phyloP scores from a whole-genome alignment of 1,140 invertebrate species.

The Polypedilum vanderplanki region DNA sequence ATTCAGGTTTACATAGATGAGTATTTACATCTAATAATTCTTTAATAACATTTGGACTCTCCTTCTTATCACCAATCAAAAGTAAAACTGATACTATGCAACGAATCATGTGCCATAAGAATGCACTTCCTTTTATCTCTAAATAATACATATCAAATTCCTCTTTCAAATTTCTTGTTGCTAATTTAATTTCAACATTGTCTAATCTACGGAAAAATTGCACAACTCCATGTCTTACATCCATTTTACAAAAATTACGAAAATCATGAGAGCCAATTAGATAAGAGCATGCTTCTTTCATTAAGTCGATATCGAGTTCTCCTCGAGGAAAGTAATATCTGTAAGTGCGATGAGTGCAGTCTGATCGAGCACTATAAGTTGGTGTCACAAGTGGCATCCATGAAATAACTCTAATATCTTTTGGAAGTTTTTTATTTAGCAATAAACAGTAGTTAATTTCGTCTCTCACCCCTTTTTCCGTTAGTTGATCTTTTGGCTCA shows the following conservation, averaged over 20 bases:
- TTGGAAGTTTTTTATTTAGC: conserved; percentile 83
- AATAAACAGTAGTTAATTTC: conserved; percentile 85
- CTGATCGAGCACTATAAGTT: conserved; percentile 58
- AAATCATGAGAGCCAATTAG: conserved; percentile 87
- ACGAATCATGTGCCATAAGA: conserved; percentile 97
- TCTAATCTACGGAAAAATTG: conserved; percentile 67
- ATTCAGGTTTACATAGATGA: conserved; percentile 82
- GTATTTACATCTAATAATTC: conserved; percentile 74
- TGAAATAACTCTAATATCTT: conserved; percentile 74
- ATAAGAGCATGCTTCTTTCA: conserved; percentile 64
- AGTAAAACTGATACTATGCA: conserved; percentile 89
- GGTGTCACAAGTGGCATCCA: conserved; percentile 70
- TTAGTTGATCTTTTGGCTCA: conserved; percentile 45
- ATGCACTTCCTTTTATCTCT: conserved; percentile 81
- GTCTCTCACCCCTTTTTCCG: conserved; percentile 44
- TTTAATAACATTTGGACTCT: conserved; percentile 64
- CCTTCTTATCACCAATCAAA: conserved; percentile 73
- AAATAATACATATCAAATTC: conserved; percentile 71
- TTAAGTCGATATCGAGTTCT: conserved; percentile 66
- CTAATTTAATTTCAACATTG: conserved; percentile 46
- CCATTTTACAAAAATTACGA: conserved; percentile 97
- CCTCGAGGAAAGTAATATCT: conserved; percentile 91
- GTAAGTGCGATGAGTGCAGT: conserved; percentile 77
- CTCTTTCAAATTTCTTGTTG: conserved; percentile 32
- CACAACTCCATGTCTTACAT: conserved; percentile 85